Base-by-base conservation (phyloP, 2,888 invertebrate genomes). In the Agrypnus murinus region DNA sequence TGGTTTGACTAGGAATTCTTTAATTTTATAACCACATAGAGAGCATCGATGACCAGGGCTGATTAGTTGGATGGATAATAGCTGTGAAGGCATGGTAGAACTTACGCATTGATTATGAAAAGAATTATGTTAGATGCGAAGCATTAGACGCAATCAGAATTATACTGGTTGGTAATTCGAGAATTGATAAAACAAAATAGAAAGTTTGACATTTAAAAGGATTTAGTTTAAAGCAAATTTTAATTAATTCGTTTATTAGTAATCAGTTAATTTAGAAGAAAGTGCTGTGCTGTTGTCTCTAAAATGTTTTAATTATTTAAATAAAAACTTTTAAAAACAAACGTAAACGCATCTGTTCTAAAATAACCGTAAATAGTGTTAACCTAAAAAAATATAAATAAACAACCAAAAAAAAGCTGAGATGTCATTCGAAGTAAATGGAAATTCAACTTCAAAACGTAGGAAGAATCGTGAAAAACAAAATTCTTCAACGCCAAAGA, bases 391-490 rank as follows among this genome's bases (percentile, higher is more conserved):
- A 17, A 55, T 17, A 36, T 55, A 12, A 40, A 40, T 40, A 40
- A 25, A 25, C 25, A 25, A 25, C 3, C 2, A 25, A 25, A 25
- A 25, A 25, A 25, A 25, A 48, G 19, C 19, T 7, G n/a, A n/a
- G n/a, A 62, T 62, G 62, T 62, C 66, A 2, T 67, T 67, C n/a
- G 66, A 85, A 81, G 78, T 82, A 65, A 86, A 85, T 78, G 84
- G 83, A 75, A 85, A 84, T 79, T 83, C 83, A 15, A 84, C 84
- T 31, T 82, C 82, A 17, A 85, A 83, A 79, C 82, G 85, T n/a
- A 85, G 84, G 78, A 31, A 81, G 80, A 48, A 81, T 38, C 46
- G 64, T 8, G 67, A 82, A 72, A 82, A 83, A 64, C 58, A 74
- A 2, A 68, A 76, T 17, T 71, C 55, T 38, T 63, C 71, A 19